A percentile compares a stretch with the other conserved stretches of the same genome.
phyloP scores from a whole-genome alignment of 2,797 vertebrate species.

The Oophaga sylvatica region DNA sequence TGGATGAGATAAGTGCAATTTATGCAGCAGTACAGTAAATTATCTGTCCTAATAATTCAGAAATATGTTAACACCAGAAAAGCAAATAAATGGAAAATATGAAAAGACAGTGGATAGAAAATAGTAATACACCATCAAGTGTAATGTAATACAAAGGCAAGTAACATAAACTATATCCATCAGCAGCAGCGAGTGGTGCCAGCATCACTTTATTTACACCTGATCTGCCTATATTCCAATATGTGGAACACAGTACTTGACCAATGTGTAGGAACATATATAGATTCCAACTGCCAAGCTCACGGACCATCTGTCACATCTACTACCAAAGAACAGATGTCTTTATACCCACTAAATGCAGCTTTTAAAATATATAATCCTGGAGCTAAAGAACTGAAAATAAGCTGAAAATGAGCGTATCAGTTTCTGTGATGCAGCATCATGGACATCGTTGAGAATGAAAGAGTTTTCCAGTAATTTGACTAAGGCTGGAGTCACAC shows the following conservation, averaged over 20 bases:
- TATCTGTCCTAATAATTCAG: neutral
- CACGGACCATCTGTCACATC: conserved; percentile 33
- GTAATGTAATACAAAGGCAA: neutral
- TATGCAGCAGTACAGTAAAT: too few relatives aligned
- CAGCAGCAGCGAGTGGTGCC: neutral
- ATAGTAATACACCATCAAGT: neutral
- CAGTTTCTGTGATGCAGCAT: neutral
- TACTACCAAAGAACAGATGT: conserved; percentile 32
- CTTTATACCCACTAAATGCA: conserved; percentile 1
- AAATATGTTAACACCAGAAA: neutral
- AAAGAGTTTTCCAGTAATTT: neutral
- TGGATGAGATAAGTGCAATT: too few relatives aligned
- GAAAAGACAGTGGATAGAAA: neutral
- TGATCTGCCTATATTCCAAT: conserved; percentile 21
- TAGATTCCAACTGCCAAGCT: conserved; percentile 23
- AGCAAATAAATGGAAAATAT: neutral
- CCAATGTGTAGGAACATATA: conserved; percentile 29
- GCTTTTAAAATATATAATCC: neutral
- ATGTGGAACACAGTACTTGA: conserved; percentile 22
- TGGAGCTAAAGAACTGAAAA: neutral
- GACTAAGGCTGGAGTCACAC: too few relatives aligned
- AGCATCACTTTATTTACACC: conserved; percentile 23
- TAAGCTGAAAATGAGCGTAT: conserved; percentile 1
- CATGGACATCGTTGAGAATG: neutral
- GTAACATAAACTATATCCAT: neutral